phyloP scores from a whole-genome alignment of 2,797 vertebrate species.

The Helostoma temminkii region DNA sequence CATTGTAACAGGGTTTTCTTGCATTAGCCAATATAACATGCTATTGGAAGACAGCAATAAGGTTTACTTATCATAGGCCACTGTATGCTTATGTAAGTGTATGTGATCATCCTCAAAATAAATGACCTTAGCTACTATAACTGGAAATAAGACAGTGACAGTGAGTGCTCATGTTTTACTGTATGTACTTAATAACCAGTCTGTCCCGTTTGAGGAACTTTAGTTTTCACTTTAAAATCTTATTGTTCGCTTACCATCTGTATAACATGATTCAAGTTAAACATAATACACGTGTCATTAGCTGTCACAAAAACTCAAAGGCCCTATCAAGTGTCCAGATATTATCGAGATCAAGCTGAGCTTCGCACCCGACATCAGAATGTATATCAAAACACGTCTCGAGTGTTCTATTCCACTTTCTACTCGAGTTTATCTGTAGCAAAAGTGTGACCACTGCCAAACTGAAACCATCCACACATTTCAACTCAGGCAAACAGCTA shows the following conservation, averaged over 20 bases:
- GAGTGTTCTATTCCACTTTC: neutral
- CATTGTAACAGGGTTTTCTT: too few species aligned
- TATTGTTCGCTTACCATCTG: neutral
- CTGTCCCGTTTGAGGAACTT: slow-evolving; percentile 14
- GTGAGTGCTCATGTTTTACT: neutral
- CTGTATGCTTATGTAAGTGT: too few species aligned
- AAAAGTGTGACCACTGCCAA: neutral
- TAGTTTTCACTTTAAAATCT: slow-evolving; percentile 15
- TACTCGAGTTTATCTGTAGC: neutral
- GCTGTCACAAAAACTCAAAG: too few species aligned
- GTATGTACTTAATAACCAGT: slow-evolving; percentile 5
- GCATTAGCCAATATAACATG: too few species aligned
- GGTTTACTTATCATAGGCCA: too few species aligned
- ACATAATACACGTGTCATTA: too few species aligned
- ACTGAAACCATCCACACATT: neutral
- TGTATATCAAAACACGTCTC: slow-evolving; percentile 4
- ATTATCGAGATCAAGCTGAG: neutral
- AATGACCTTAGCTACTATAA: neutral
- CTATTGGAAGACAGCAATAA: too few species aligned
- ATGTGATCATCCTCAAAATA: slow-evolving; percentile 40
- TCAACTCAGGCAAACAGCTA: neutral
- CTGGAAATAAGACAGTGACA: neutral
- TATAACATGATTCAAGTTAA: too few species aligned
- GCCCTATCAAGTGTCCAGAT: too few species aligned
- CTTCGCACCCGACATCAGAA: slow-evolving; percentile 4